Conservation (phyloP, 2,113 vertebrate species). For the Antechinus flavipes region DNA sequence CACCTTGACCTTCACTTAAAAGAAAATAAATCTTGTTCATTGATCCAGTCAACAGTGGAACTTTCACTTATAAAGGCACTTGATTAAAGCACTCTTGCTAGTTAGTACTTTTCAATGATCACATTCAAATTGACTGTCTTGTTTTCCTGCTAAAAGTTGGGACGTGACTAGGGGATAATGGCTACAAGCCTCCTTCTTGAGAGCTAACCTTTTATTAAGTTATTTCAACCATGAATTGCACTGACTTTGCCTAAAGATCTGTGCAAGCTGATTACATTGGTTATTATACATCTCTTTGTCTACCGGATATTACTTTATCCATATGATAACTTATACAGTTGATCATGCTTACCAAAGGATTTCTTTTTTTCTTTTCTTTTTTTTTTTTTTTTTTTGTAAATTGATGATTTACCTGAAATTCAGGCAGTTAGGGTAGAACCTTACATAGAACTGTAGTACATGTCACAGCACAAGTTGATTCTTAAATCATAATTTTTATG, state of each 20-base stretch:
- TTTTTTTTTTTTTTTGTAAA: not conserved
- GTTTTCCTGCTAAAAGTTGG: not conserved
- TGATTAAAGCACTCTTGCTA: slow-evolving; percentile 63
- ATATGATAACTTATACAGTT: not conserved
- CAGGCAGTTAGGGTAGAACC: not conserved
- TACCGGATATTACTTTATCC: not conserved
- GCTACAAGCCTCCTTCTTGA: not conserved
- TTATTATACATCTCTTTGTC: not conserved
- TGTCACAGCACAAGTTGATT: not conserved
- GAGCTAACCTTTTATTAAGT: not conserved
- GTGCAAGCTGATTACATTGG: not conserved
- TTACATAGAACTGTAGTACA: fast-evolving
- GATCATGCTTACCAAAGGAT: not conserved
- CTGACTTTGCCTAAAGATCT: not conserved
- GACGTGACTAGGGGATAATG: not conserved
- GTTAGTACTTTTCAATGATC: not conserved
- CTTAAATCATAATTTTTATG: not conserved
- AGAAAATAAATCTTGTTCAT: not conserved
- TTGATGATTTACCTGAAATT: not conserved
- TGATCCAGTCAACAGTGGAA: slow-evolving; percentile 45
- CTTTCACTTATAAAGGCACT: slow-evolving; percentile 50
- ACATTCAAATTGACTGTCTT: not conserved
- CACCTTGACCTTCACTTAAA: not conserved
- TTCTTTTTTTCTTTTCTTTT: not conserved
- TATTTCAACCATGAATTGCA: not conserved